Conservation (phyloP, 2,797 vertebrate genomes). For the Coendou prehensilis region DNA sequence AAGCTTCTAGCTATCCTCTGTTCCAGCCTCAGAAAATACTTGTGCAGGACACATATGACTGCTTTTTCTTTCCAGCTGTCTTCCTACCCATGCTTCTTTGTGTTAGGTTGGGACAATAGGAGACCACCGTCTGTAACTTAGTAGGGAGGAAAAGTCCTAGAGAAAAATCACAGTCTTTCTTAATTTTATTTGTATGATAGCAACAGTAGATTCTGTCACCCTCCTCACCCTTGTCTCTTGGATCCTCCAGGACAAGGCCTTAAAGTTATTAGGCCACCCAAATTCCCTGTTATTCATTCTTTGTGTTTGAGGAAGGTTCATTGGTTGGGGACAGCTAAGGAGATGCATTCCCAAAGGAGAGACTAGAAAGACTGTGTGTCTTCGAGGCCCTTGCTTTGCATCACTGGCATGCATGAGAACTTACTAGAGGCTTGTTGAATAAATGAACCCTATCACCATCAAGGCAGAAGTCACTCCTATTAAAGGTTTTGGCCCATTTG, state of each 20-base stretch:
- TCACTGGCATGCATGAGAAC: neutral
- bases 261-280: neutral
- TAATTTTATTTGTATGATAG: neutral
- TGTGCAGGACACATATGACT: neutral
- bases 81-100: neutral
- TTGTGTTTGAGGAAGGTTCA: neutral
- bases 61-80: neutral
- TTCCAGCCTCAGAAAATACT: neutral
- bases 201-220: neutral
- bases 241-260: neutral
- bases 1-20: neutral
- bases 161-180: slow-evolving; percentile 1
- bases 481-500: neutral
- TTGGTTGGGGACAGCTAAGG: neutral
- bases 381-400: neutral
- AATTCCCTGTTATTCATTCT: neutral
- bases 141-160: neutral
- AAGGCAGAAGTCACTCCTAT: neutral
- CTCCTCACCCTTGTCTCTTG: neutral
- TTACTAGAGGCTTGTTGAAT: neutral
- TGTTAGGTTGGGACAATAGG: neutral
- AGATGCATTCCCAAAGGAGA: neutral
- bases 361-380: neutral
- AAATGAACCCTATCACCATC: neutral
- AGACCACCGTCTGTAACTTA: neutral